These are phyloP conservation scores for Lamellibrachia satsuma DNA, from an alignment of 2,888 invertebrate genomes.

Conservation along the genomic window DNA sequence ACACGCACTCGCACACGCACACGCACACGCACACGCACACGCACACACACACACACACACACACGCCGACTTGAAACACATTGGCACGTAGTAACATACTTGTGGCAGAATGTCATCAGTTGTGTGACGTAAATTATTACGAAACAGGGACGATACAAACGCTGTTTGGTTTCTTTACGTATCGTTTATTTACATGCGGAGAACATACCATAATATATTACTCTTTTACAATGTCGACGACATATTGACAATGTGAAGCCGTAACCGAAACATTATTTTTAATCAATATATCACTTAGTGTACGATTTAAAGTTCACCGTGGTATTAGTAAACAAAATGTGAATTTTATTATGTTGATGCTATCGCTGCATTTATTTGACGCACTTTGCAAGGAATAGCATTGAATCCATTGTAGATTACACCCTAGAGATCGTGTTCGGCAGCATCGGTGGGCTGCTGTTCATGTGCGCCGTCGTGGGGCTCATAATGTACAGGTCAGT, in stretches of 20 bases:
- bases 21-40: background rate
- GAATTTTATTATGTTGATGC: background rate
- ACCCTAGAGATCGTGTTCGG: conserved; percentile 77
- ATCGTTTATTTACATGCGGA: no score
- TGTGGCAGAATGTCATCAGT: no score
- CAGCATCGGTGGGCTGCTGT: conserved; percentile 80
- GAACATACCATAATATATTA: no score
- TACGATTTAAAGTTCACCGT: no score
- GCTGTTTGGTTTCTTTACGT: no score
- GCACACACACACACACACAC: no score
- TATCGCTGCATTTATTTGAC: background rate
- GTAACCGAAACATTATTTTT: background rate
- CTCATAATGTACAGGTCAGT: conserved; percentile 80
- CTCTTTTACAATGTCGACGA: no score
- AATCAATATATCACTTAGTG: background rate
- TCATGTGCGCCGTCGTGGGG: conserved; percentile 85
- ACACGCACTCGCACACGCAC: background rate
- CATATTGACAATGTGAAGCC: background rate
- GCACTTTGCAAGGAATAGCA: background rate
- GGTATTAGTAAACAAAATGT: background rate
- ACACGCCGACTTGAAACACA: no score
- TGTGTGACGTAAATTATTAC: no score
- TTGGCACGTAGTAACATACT: no score
- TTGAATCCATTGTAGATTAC: conserved; percentile 49
- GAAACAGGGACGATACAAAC: no score